These are phyloP conservation scores for Dendrocopos noguchii DNA, from an alignment of 2,113 vertebrate genomes.

Conservation along the genomic window DNA sequence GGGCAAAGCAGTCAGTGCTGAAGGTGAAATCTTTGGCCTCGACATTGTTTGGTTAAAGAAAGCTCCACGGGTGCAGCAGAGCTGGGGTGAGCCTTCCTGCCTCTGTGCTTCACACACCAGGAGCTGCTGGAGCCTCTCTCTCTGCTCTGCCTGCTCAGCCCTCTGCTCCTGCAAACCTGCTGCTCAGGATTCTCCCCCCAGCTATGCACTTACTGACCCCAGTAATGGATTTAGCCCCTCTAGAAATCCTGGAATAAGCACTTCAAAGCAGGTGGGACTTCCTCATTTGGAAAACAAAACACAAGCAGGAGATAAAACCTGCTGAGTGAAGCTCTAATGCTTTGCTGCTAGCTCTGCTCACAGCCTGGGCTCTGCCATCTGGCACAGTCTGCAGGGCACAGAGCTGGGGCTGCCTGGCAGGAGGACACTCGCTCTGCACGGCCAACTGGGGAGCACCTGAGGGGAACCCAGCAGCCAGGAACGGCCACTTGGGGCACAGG, in stretches of 20 bases:
- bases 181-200: constrained; percentile 52
- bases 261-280: constrained; percentile 64
- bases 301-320: constrained; percentile 40
- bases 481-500: neutral
- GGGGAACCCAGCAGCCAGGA: neutral
- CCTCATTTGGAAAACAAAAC: constrained; percentile 55
- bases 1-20: neutral
- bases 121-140: constrained; percentile 29
- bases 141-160: constrained; percentile 49
- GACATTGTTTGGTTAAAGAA: neutral
- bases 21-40: neutral
- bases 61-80: neutral
- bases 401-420: neutral
- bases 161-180: constrained; percentile 40
- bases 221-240: constrained; percentile 48
- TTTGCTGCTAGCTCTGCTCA: constrained; percentile 24
- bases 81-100: neutral
- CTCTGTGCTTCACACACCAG: constrained; percentile 44
- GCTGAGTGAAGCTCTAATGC: constrained; percentile 41
- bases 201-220: constrained; percentile 55
- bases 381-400: constrained; percentile 33
- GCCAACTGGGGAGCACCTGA: neutral
- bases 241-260: constrained; percentile 46
- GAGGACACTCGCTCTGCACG: neutral
- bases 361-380: constrained; percentile 52